Conservation (phyloP, 2,888 invertebrate species). For the Dasypogon diadema region DNA sequence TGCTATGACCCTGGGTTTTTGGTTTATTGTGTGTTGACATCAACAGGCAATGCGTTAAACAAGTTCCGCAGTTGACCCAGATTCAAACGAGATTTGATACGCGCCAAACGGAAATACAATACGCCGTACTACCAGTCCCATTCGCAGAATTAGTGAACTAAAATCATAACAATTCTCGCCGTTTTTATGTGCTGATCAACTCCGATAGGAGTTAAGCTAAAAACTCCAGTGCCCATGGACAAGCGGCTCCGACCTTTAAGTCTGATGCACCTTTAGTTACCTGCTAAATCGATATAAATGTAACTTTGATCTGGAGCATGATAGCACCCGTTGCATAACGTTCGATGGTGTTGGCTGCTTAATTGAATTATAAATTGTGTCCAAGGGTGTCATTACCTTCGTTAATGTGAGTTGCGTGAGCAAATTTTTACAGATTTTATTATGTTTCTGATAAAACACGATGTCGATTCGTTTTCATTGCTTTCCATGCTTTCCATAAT, state of each 20-base stretch:
- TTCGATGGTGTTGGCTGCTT: neutral
- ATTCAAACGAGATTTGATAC: neutral
- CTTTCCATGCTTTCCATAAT: neutral
- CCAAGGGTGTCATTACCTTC: neutral
- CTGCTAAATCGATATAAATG: neutral
- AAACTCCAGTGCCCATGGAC: neutral
- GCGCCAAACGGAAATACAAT: conserved; percentile 26
- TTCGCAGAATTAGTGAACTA: conserved; percentile 5
- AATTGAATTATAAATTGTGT: neutral
- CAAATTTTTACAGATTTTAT: too few relatives aligned
- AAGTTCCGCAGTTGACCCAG: conserved; percentile 21
- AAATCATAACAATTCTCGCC: conserved; percentile 17
- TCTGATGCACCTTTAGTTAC: neutral
- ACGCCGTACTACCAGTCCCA: neutral
- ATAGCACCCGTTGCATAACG: conserved; percentile 22
- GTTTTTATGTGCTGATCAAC: neutral
- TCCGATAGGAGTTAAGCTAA: neutral
- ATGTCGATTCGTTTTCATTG: too few relatives aligned
- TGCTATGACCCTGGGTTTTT: conserved; percentile 35
- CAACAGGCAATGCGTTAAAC: neutral
- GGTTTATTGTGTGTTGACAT: conserved; percentile 18
- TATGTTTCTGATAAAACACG: too few relatives aligned
- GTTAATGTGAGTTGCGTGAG: too few relatives aligned
- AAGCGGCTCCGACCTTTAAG: neutral
- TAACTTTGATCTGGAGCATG: conserved; percentile 13